Evolutionary conservation across 23 tunicate species (phyloP).

Genomic region (Trididemnum clinides): DNA sequence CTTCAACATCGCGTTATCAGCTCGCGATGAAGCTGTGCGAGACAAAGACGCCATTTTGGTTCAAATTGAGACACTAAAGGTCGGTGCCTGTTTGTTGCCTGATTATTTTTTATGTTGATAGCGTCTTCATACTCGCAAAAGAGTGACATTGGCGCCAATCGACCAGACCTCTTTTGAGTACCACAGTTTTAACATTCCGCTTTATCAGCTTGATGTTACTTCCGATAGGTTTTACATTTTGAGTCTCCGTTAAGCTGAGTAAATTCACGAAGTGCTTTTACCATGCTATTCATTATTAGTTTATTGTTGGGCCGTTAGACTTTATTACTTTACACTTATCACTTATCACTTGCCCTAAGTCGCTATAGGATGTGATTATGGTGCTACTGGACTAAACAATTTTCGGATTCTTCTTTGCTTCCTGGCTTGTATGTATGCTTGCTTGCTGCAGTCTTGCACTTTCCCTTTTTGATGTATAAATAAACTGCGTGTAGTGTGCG

Average conservation of each 20-base stretch:
- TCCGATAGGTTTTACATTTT: not conserved
- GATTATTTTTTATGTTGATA: not conserved
- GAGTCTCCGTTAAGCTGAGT: not conserved
- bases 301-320: too few relatives aligned
- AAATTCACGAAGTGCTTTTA: too few relatives aligned
- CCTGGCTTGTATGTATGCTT: too few relatives aligned
- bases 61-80: slow-evolving; percentile 70
- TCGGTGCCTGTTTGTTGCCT: not conserved
- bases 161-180: not conserved
- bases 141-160: not conserved
- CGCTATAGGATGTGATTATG: too few relatives aligned
- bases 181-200: not conserved
- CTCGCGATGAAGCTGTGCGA: slow-evolving; percentile 76
- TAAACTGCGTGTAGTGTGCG: too few relatives aligned
- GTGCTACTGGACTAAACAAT: too few relatives aligned
- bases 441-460: too few relatives aligned
- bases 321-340: too few relatives aligned
- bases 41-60: slow-evolving; percentile 62
- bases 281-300: too few relatives aligned
- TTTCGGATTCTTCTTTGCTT: too few relatives aligned
- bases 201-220: not conserved
- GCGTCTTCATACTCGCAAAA: not conserved
- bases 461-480: too few relatives aligned
- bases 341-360: too few relatives aligned
- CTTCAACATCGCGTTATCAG: slow-evolving; percentile 63